Conservation (phyloP, 2,888 invertebrate genomes). For the Arge pagana region DNA sequence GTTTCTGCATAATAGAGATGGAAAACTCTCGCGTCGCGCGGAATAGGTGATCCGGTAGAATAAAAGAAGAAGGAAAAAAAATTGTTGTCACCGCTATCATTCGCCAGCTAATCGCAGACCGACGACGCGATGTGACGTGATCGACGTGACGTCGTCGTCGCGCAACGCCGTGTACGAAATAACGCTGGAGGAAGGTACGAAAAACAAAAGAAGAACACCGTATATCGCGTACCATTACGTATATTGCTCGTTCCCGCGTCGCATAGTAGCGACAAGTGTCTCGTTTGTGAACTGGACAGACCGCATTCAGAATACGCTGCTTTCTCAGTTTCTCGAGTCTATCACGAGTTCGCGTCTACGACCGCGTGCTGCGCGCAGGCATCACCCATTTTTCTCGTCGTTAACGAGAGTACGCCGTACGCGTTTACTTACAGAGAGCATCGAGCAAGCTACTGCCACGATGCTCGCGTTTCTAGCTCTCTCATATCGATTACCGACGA, state of each 20-base stretch:
- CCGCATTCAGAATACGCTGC: constrained; percentile 30
- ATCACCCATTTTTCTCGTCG: background rate
- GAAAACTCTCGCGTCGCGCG: constrained; percentile 28
- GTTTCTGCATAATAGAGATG: too few relatives aligned
- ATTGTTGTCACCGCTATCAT: too few relatives aligned
- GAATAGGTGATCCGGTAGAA: constrained; percentile 23
- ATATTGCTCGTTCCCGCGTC: constrained; percentile 3
- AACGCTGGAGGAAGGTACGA: background rate
- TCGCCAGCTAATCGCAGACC: too few relatives aligned
- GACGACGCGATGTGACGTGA: too few relatives aligned
- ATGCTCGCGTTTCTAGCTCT: too few relatives aligned
- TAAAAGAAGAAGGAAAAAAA: constrained; percentile 1
- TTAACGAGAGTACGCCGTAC: too few relatives aligned
- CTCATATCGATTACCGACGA: too few relatives aligned
- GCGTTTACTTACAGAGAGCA: too few relatives aligned
- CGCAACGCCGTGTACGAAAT: background rate
- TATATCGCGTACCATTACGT: background rate
- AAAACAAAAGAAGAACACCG: too few relatives aligned
- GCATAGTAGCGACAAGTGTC: constrained; percentile 15
- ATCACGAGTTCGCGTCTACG: background rate
- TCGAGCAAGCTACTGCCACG: too few relatives aligned
- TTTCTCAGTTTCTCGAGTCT: constrained; percentile 25
- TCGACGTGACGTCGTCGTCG: background rate
- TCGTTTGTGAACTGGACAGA: constrained; percentile 26
- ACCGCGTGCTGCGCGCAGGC: background rate